phyloP scores from a whole-genome alignment of 1,140 invertebrate genomes.

The Caenorhabditis inopinata region DNA sequence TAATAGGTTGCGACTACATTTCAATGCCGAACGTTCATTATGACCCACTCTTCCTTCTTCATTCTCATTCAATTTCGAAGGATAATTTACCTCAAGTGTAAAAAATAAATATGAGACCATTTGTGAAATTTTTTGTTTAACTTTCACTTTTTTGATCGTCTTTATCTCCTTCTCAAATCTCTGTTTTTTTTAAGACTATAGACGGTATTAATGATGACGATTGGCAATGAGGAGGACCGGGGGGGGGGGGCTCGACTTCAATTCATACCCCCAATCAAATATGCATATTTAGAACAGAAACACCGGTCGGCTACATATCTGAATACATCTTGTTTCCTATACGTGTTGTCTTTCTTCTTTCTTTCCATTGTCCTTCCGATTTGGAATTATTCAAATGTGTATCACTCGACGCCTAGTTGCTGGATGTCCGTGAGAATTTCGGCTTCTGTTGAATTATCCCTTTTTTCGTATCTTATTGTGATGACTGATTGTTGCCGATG shows the following conservation, averaged over 20 bases:
- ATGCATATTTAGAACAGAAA: constrained; percentile 22
- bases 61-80: neutral
- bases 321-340: constrained; percentile 1
- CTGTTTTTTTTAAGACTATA: neutral
- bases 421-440: neutral
- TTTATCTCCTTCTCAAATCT: neutral
- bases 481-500: no score
- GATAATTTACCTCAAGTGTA: constrained; percentile 21
- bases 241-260: neutral
- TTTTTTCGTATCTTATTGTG: constrained; percentile 23
- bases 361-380: constrained; percentile 30
- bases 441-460: constrained; percentile 23
- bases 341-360: neutral
- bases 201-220: no score
- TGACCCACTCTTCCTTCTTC: constrained; percentile 12
- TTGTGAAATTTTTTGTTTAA: neutral
- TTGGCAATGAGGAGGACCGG: no score
- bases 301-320: constrained; percentile 3
- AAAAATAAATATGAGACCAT: neutral
- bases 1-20: constrained; percentile 9
- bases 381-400: constrained; percentile 34
- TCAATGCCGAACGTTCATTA: constrained; percentile 29
- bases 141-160: neutral
- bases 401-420: neutral
- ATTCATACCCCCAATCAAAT: constrained; percentile 10